Percentiles rank a stretch among this genome's conserved stretches.
Evolutionary conservation across 2,888 invertebrate species (phyloP).

Genomic region (Caradrina clavipalpis): DNA sequence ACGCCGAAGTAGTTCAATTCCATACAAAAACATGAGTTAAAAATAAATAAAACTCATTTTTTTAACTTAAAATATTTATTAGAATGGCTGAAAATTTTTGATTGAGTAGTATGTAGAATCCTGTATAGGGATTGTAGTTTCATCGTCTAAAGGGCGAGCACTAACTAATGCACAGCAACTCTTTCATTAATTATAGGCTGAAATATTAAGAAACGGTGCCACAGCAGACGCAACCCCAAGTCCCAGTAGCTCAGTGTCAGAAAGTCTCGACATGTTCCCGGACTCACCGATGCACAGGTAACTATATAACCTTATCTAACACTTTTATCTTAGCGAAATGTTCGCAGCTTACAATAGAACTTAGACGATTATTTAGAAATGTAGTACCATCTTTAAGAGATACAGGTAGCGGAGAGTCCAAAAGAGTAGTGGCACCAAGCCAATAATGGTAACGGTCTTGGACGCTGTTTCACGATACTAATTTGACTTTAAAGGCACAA

Average conservation of each 20-base stretch:
- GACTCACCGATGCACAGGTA: constrained; percentile 96
- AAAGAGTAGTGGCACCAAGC: constrained; percentile 81
- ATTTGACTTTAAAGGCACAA: constrained; percentile 85
- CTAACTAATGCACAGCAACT: constrained; percentile 5
- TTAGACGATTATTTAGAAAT: constrained; percentile 64
- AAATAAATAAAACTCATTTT: neutral
- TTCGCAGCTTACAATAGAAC: constrained; percentile 64
- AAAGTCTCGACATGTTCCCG: constrained; percentile 97
- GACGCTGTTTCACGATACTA: constrained; percentile 80
- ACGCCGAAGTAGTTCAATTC: neutral
- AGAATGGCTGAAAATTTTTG: too few species aligned
- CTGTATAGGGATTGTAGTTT: neutral
- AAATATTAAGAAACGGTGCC: constrained; percentile 91
- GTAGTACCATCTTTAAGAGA: constrained; percentile 66
- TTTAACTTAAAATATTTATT: neutral
- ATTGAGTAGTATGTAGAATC: neutral
- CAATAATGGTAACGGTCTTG: constrained; percentile 81
- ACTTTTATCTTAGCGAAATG: constrained; percentile 58
- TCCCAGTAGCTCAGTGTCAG: constrained; percentile 97
- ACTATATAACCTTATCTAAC: constrained; percentile 51
- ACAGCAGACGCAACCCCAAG: constrained; percentile 95
- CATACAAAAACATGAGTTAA: neutral
- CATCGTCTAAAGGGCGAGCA: neutral
- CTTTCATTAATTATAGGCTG: constrained; percentile 79
- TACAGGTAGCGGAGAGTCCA: constrained; percentile 73